Percentiles rank a stretch among this genome's conserved stretches.
These are phyloP conservation scores for Galerucella pusilla DNA, from an alignment of 2,888 invertebrate species.

Conservation along the genomic window DNA sequence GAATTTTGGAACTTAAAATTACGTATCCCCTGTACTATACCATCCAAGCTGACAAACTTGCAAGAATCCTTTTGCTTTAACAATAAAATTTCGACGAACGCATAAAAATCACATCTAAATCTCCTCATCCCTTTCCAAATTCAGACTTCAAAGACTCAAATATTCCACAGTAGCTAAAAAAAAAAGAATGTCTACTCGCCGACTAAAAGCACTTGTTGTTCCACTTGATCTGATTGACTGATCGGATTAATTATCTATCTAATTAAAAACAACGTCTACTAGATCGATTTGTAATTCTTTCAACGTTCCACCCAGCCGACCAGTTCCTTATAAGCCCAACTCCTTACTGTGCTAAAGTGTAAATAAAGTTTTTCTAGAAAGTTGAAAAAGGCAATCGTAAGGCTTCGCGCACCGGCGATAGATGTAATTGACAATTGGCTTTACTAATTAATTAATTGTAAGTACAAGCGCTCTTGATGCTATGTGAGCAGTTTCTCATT, in stretches of 20 bases:
- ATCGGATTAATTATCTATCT: conserved; percentile 63
- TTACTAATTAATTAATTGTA: conserved; percentile 64
- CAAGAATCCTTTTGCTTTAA: conserved; percentile 24
- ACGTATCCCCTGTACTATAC: no score
- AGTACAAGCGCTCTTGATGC: conserved; percentile 52
- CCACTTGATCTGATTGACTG: conserved; percentile 62
- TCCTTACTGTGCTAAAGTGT: conserved; percentile 62
- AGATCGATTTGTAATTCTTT: conserved; percentile 59
- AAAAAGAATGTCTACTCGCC: conserved; percentile 30
- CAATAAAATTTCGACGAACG: conserved; percentile 25
- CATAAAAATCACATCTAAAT: conserved; percentile 36
- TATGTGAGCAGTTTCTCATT: conserved; percentile 56
- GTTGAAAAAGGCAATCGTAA: conserved; percentile 59
- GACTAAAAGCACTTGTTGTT: conserved; percentile 33
- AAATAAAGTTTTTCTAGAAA: conserved; percentile 61
- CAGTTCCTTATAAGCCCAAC: conserved; percentile 58
- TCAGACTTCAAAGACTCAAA: conserved; percentile 40
- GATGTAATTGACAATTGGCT: conserved; percentile 63
- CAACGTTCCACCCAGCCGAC: conserved; percentile 53
- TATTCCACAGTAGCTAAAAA: conserved; percentile 22
- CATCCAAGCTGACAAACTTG: background rate
- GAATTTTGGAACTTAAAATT: no score
- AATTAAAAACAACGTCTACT: conserved; percentile 61
- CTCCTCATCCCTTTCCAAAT: conserved; percentile 35
- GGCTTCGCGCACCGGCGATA: conserved; percentile 55